Evolutionary conservation across 2,797 vertebrate species (phyloP), one percentile per base, ranked within the genome.

Genomic region (Gymnothorax reevesii): DNA sequence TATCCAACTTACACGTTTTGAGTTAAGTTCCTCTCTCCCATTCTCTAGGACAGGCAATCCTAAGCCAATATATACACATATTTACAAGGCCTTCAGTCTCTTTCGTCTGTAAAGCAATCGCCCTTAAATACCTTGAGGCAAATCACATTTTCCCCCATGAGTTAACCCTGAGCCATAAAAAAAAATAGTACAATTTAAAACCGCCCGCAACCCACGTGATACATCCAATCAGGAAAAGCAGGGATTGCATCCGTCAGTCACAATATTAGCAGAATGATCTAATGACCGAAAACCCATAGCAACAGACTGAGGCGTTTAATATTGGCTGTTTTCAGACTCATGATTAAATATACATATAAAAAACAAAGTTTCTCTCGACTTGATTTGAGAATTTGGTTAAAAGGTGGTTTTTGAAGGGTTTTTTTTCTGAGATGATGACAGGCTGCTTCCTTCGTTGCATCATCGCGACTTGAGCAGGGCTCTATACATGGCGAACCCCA

Each of bases 401-500:
- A 27, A 59, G 85, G n/a, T 73, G 57, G 33, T 82, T 49, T 57
- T 82, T 71, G 22, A n/a, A 7, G 8, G 22, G 22, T 64, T 69
- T 60, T 52, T 86, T 71, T 2, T n/a, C n/a, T 42, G 33, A 42
- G 33, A 42, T 42, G 33, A 42, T 42, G 33, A 42, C 33, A 42
- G 33, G 33, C 33, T 42, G 85, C 60, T 86, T 79, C 80, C 52
- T 71, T 62, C 25, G 33, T 52, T 64, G 13, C 75, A 96, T 99
- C 97, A 99, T 92, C 98, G 97, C 55, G 96, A 94, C 92, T 96
- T 98, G 90, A 98, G 89, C 88, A 99, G 94, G 59, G 96, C 96
- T 96, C 96, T 97, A 95, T 98, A 98, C 97, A 99, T 96, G 87
- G 97, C 97, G 73, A 99, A 97, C 87, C 98, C 98, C 94, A 99